Conservation (phyloP, 2,888 invertebrate species). For the Antheraea yamamai region DNA sequence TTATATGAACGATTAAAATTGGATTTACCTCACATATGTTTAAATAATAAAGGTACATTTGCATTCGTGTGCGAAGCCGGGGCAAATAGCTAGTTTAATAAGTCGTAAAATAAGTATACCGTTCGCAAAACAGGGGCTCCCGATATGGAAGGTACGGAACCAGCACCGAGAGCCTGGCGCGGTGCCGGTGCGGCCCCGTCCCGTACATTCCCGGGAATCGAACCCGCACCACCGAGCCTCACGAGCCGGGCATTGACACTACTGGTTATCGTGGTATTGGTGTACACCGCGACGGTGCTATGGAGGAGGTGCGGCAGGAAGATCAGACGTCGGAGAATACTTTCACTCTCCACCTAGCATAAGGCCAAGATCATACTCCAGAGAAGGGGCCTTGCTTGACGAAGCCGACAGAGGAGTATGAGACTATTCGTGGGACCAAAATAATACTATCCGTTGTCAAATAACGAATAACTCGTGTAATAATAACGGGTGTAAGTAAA, state of each 20-base stretch:
- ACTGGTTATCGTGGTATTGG: slow-evolving; percentile 43
- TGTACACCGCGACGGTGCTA: slow-evolving; percentile 53
- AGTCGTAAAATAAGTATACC: too few relatives aligned
- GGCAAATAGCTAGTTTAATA: too few relatives aligned
- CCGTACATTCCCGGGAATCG: slow-evolving; percentile 37
- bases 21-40: too few relatives aligned
- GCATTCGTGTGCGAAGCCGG: too few relatives aligned
- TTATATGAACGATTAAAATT: too few relatives aligned
- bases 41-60: too few relatives aligned
- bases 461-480: too few relatives aligned
- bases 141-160: slow-evolving; percentile 69
- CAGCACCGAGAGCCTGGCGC: slow-evolving; percentile 81
- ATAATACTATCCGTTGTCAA: slow-evolving; percentile 3
- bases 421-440: slow-evolving; percentile 25
- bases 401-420: slow-evolving; percentile 21
- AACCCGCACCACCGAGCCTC: slow-evolving; percentile 44
- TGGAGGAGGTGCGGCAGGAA: slow-evolving; percentile 67
- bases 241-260: slow-evolving; percentile 49
- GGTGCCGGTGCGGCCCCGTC: slow-evolving; percentile 70
- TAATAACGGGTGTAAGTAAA: too few relatives aligned
- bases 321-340: slow-evolving; percentile 58
- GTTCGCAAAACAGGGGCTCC: slow-evolving; percentile 60
- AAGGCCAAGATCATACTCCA: slow-evolving; percentile 29
- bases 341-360: slow-evolving; percentile 68
- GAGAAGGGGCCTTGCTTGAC: slow-evolving; percentile 25